phyloP scores from a whole-genome alignment of 2,888 invertebrate genomes.

The Agonopterix subpropinquella region DNA sequence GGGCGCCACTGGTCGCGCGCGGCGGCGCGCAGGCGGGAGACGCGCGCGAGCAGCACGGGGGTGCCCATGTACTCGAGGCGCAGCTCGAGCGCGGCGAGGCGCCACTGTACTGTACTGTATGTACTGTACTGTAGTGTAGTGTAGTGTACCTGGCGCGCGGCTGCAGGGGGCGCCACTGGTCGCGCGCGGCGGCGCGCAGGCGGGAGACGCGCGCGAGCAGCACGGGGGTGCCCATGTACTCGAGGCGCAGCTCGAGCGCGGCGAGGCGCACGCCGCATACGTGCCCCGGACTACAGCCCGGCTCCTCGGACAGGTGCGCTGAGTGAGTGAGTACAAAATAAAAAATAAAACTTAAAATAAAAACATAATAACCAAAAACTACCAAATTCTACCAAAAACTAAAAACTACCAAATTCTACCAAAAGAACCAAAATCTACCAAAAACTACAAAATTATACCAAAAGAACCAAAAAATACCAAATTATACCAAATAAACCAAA shows the following conservation, averaged over 20 bases:
- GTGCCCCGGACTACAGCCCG: slow-evolving; percentile 92
- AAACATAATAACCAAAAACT: no score
- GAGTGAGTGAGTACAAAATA: slow-evolving; percentile 4
- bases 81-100: no score
- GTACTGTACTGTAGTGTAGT: slow-evolving; percentile 5
- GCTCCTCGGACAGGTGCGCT: slow-evolving; percentile 94
- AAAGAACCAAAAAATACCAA: no score
- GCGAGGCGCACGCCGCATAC: slow-evolving; percentile 87
- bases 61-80: slow-evolving; percentile 95
- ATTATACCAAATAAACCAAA: no score
- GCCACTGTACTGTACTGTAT: slow-evolving; percentile 9
- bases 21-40: slow-evolving; percentile 87
- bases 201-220: slow-evolving; percentile 92
- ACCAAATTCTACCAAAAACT: no score
- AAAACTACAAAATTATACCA: no score
- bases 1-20: slow-evolving; percentile 89
- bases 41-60: slow-evolving; percentile 93
- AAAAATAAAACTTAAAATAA: no score
- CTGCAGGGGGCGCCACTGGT: slow-evolving; percentile 82
- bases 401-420: no score
- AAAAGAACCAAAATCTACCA: no score
- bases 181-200: slow-evolving; percentile 86
- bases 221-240: slow-evolving; percentile 99
- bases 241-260: slow-evolving; percentile 92
- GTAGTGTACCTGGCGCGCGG: slow-evolving; percentile 1